phyloP scores from a whole-genome alignment of 2,113 vertebrate species.

The Illadopsis cleaveri region DNA sequence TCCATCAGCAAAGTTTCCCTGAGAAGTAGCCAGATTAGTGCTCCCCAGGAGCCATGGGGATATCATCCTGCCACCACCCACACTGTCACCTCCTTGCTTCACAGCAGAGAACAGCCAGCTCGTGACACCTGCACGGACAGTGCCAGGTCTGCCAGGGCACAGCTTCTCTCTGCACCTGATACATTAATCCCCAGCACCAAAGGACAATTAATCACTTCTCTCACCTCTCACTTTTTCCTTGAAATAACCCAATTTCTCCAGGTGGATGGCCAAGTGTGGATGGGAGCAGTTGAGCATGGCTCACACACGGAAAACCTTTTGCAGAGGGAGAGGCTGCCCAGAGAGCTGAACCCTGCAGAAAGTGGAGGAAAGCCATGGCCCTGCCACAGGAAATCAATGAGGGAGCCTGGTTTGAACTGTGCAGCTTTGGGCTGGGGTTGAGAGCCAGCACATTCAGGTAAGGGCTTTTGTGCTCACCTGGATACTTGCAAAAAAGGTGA shows the following conservation, averaged over 20 bases:
- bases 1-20: neutral
- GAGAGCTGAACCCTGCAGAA: neutral
- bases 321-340: neutral
- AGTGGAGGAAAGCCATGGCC: neutral
- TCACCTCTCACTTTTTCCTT: neutral
- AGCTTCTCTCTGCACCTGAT: neutral
- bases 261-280: neutral
- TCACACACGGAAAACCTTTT: rapidly evolving
- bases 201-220: neutral
- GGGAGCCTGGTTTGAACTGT: neutral
- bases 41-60: neutral
- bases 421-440: neutral
- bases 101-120: rapidly evolving
- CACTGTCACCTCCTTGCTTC: rapidly evolving
- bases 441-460: neutral
- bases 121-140: neutral
- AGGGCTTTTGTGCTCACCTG: neutral
- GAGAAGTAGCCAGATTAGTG: neutral
- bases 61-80: neutral
- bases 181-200: neutral
- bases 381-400: neutral
- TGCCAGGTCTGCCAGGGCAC: neutral
- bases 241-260: neutral
- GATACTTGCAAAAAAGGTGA: neutral
- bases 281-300: neutral